Conservation (phyloP, 1,140 invertebrate species). For the Apis mellifera region Amel_HAv3.1 CM009934.2:12916001-12916500, state of each 20-base stretch:
- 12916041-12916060: not conserved
- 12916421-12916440: not conserved
- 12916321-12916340: too few relatives aligned
- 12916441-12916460: conserved; percentile 21
- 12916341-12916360: too few relatives aligned
- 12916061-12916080: conserved; percentile 23
- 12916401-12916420: conserved; percentile 44
- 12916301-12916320: conserved; percentile 15
- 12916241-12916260: not conserved
- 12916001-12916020: not conserved
- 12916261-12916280: not conserved
- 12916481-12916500: conserved; percentile 20
- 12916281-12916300: conserved; percentile 22
- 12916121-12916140: conserved; percentile 2
- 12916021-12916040: not conserved
- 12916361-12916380: not conserved
- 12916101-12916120: not conserved
- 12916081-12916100: conserved; percentile 11
- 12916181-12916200: conserved; percentile 21
- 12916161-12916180: conserved; percentile 11
- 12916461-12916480: conserved; percentile 37
- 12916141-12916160: conserved; percentile 3
- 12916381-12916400: conserved; percentile 19
- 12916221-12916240: conserved; percentile 54
- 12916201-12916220: not conserved